Conservation (phyloP, 2,113 vertebrate genomes). For the Aviceda subcristata region DNA sequence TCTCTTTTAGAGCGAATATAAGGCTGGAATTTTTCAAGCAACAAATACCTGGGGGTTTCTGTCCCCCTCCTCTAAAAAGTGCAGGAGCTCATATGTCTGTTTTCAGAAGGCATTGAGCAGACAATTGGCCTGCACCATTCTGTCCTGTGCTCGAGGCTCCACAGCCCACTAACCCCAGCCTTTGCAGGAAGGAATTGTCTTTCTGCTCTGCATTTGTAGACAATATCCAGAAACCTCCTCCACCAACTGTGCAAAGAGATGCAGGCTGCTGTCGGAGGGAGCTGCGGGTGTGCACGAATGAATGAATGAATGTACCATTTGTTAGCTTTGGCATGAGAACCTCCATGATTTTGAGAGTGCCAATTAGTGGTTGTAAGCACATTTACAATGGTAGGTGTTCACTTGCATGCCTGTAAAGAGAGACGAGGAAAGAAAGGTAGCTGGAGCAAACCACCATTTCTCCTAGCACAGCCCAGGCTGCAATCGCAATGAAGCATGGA, state of each 20-base stretch:
- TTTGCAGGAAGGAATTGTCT: neutral
- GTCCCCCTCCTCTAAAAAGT: neutral
- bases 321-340: neutral
- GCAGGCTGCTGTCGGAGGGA: neutral
- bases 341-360: neutral
- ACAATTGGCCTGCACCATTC: neutral
- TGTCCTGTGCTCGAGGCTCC: neutral
- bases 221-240: neutral
- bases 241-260: neutral
- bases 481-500: fast-evolving
- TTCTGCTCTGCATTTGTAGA: neutral
- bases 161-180: neutral
- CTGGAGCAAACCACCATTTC: neutral
- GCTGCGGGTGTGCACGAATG: constrained; percentile 40
- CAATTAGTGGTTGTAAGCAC: neutral
- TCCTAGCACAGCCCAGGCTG: neutral
- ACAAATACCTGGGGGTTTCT: neutral
- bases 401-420: neutral
- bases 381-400: neutral
- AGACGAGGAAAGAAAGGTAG: neutral
- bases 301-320: constrained; percentile 12
- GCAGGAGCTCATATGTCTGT: neutral
- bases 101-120: neutral
- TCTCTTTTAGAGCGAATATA: neutral
- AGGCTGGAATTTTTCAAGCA: neutral